A percentile compares a stretch with the other conserved stretches of the same genome.
Evolutionary conservation across 2,113 vertebrate genomes (phyloP).

Genomic region (Heloderma charlesbogerti): DNA sequence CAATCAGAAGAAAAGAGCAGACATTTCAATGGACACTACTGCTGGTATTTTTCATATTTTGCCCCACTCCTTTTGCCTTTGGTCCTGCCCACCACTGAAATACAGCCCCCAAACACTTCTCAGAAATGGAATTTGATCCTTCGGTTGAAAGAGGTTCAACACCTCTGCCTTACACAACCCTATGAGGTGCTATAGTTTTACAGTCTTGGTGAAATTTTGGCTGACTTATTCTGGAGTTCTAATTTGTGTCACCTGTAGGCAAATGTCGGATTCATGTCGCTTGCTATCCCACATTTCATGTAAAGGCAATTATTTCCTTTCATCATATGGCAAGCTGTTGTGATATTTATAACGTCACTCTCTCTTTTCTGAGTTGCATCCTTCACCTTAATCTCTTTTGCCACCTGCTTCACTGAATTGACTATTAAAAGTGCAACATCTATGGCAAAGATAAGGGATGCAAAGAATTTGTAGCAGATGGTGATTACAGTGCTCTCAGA

Average conservation of each 20-base stretch:
- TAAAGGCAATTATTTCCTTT: constrained; percentile 16
- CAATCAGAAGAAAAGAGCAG: too few species aligned
- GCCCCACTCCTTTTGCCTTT: too few species aligned
- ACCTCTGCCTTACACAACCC: too few species aligned
- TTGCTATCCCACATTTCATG: neutral
- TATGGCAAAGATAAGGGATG: constrained; percentile 34
- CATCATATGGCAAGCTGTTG: constrained; percentile 26
- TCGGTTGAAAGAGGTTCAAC: too few species aligned
- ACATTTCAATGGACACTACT: too few species aligned
- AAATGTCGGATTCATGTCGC: constrained; percentile 30
- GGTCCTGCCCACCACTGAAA: too few species aligned
- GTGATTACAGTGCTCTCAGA: constrained; percentile 6
- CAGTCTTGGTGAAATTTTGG: neutral
- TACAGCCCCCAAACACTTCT: too few species aligned
- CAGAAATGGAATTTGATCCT: too few species aligned
- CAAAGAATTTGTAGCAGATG: constrained; percentile 31
- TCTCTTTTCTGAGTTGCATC: constrained; percentile 39
- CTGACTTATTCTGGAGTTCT: neutral
- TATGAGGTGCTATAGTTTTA: too few species aligned
- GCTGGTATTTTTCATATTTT: too few species aligned
- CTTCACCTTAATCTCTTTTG: constrained; percentile 20
- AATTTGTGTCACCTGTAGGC: neutral
- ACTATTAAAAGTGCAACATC: constrained; percentile 32
- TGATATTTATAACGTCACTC: constrained; percentile 11
- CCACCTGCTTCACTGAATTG: constrained; percentile 28